Evolutionary conservation across 1,140 invertebrate species (phyloP).

Genomic region (Scylla paramamosain): DNA sequence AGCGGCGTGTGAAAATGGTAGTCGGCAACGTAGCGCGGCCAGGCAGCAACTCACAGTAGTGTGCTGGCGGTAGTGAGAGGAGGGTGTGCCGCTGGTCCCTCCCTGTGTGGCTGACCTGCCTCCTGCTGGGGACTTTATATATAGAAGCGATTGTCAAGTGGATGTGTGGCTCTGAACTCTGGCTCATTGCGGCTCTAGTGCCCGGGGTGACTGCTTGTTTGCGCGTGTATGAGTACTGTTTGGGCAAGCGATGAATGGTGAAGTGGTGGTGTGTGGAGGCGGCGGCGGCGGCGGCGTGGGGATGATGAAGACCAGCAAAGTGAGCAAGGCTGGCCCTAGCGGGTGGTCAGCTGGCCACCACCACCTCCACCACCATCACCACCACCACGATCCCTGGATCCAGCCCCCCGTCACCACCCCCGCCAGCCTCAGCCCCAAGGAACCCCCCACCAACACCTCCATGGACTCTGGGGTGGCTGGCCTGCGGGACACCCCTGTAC

Average conservation of each 20-base stretch:
- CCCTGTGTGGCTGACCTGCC: constrained; percentile 69
- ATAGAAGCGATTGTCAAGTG: constrained; percentile 6
- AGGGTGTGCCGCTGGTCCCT: constrained; percentile 64
- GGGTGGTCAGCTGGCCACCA: constrained; percentile 73
- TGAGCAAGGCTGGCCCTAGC: constrained; percentile 64
- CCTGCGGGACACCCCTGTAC: constrained; percentile 77
- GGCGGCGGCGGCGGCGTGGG: constrained; percentile 50
- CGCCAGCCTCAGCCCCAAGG: constrained; percentile 64
- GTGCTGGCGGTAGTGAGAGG: constrained; percentile 61
- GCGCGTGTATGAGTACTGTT: constrained; percentile 56
- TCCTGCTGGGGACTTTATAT: constrained; percentile 41
- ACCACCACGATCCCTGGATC: constrained; percentile 63
- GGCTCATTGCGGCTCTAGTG: constrained; percentile 44
- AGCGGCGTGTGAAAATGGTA: constrained; percentile 36
- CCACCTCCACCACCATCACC: constrained; percentile 65
- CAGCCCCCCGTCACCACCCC: constrained; percentile 68
- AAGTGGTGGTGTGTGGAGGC: constrained; percentile 61
- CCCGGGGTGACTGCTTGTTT: constrained; percentile 44
- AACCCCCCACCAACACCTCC: constrained; percentile 78
- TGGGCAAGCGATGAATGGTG: constrained; percentile 70
- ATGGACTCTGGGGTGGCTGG: constrained; percentile 79
- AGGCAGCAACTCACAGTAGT: constrained; percentile 49
- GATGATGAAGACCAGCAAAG: constrained; percentile 61
- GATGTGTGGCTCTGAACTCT: constrained; percentile 50
- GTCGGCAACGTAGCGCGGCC: constrained; percentile 62